Base-by-base conservation (phyloP, 1,140 invertebrate genomes). In the Philotrypesis tridentata region DNA sequence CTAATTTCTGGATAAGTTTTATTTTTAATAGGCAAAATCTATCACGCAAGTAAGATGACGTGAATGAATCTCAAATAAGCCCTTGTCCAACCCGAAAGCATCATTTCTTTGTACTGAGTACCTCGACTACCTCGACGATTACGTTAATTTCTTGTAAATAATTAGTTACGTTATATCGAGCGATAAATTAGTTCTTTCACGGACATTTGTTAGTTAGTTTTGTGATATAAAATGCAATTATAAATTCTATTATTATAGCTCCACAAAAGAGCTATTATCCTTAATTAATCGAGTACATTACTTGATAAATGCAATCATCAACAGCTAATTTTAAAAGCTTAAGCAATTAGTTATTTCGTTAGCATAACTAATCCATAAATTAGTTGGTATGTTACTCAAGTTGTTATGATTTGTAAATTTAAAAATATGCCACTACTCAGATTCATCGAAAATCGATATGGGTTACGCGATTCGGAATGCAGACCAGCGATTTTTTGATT, bases 101-200 rank as follows among this genome's bases (percentile, higher is more conserved):
- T 68, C 40, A 43, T 21, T 48, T 14, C 12, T 43, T 67, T 25
- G 40, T 73, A 43, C 76, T 37, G 31, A 37, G 40, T 43, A 70
- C 76, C 76, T 79, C 71, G 82, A 74, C 80, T 83, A 83, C 82
- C 76, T 79, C 76, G 70, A 83, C 76, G 63, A 75, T 79, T 79
- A 83, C 70, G 25, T 83, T 78, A 74, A n/a, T 74, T 83, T 79
- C 6, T 83, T 83, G 82, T 83, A 83, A 83, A 83, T 83, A 83
- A 83, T 83, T 83, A 78, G 76, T 79, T 83, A 83, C 61, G 76
- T 83, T 79, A 83, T 82, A 75, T 79, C n/a, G n/a, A 79, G 43
- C 55, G 71, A 83, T 79, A 70, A 67, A 79, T 74, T 74, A 79
- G 75, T 83, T 82, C 61, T 37, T n/a, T 67, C 37, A 79, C 11